Base-by-base conservation (phyloP, 2,888 invertebrate species). In the Loripinus fragilis region DNA sequence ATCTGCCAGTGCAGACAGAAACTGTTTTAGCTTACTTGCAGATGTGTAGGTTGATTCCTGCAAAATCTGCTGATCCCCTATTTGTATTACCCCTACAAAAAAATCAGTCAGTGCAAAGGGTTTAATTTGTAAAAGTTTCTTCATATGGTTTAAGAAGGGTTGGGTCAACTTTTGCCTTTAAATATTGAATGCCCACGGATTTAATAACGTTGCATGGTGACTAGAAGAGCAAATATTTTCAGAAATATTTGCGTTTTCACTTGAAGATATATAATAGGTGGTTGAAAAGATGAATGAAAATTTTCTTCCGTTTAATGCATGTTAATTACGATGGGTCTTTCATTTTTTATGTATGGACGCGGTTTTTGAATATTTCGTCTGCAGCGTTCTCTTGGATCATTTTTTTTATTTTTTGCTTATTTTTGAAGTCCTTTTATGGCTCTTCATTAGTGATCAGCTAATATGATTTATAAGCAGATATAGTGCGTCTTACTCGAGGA, bases 1-100 rank as follows among this genome's bases (percentile, higher is more conserved):
- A 41, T 71, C n/a, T 71, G n/a, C 52, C 71, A 35, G 71, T 8
- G 12, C 20, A 41, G 12, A 48, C 72, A 28, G 64, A 64, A 17
- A 65, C 60, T 17, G 17, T 60, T 7, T 12, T 2, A 12, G 60
- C 60, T 17, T 60, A 17, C 33, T 33, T 15, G 3, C 23, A 25
- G 5, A 52, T 52, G 52, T 52, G 52, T 25, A 28, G 15, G n/a
- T 2, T 52, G 3, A 28, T 52, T 23, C 15, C 52, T 3, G 52
- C 52, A 28, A 52, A 10, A 28, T 2, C 3, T 38, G 10, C 3
- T 23, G 25, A 5, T 28, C 52, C 5, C 25, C 5, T 25, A n/a
- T 52, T 52, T 52, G 10, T 28, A 23, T 28, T 52, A n/a, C 10
- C 52, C 52, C 7, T 20, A 52, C 25, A 52, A 52, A 28, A 25